Base-by-base conservation (phyloP, 2,888 invertebrate species). In the Rhorus exstirpatorius region DNA sequence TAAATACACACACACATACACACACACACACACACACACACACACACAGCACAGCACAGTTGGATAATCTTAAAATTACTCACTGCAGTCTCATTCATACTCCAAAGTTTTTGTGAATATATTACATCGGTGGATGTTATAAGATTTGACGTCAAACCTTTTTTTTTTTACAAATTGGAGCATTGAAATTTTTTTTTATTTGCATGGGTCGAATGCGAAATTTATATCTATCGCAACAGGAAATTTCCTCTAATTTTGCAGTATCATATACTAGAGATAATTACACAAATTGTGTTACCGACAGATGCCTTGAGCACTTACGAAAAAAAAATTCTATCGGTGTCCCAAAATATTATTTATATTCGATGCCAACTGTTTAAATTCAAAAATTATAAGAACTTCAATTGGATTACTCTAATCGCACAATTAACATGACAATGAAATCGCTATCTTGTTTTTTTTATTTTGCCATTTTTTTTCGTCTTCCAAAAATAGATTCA, bases 131-230 rank as follows among this genome's bases (percentile, higher is more conserved):
- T 60, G 6, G 26, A 53, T 14, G n/a, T n/a, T n/a, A n/a, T 38
- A 31, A 61, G 21, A 21, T 49, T 60, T 24, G 14, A 51, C 61
- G 26, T n/a, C 35, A 6, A 49, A 31, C 12, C 35, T 72, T 35
- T 31, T 61, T 10, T 24, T 44, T 51, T 51, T 14, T 1, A 24
- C 61, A 41, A 12, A 1, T 10, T 41, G n/a, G 14, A 35, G 14
- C 7, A n/a, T 19, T 12, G 19, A 44, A 26, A 12, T 6, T n/a
- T 38, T 68, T 26, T 21, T 44, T 24, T 63, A 24, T 17, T 7
- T 19, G 7, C 21, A 53, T 10, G 24, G 1, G 14, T 14, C 31
- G 14, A 17, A 1, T 55, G 3, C 0, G 8, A 14, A 26, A 26
- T 26, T 3, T 4, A 31, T 31, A 14, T 14, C 14, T 14, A 58